Percentiles rank a stretch among this genome's conserved stretches.
These are phyloP conservation scores for Thripadectes ignobilis DNA, from an alignment of 2,797 vertebrate species.

Conservation along the genomic window DNA sequence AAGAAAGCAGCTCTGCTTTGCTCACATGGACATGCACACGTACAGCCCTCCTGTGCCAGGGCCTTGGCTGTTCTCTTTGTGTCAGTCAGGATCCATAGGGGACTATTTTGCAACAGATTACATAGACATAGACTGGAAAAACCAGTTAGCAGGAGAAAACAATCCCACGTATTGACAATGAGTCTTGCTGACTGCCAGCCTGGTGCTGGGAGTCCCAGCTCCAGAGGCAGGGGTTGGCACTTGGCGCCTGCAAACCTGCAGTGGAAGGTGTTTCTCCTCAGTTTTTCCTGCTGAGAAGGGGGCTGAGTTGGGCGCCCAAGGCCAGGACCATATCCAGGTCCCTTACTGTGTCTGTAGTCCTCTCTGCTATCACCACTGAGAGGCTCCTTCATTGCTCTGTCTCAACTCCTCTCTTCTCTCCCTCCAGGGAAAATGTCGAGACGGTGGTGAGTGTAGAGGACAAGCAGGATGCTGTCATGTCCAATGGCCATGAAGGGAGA, in stretches of 20 bases:
- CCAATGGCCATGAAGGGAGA: slow-evolving; percentile 61
- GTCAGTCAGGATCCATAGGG: background rate
- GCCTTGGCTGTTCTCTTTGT: rapidly evolving
- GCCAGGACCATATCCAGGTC: background rate
- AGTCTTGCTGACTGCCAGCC: background rate
- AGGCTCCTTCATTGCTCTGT: background rate
- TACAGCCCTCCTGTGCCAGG: background rate
- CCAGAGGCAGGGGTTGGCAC: background rate
- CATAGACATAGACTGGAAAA: slow-evolving; percentile 40
- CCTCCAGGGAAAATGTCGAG: slow-evolving; percentile 32
- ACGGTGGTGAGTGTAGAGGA: background rate
- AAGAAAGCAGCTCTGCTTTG: background rate
- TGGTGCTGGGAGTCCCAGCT: background rate
- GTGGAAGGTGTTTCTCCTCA: rapidly evolving
- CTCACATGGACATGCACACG: rapidly evolving
- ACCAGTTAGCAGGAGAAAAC: slow-evolving; percentile 11
- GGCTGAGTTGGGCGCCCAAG: rapidly evolving
- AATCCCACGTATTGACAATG: background rate
- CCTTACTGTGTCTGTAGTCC: background rate
- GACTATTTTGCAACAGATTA: slow-evolving; percentile 10
- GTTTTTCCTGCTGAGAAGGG: background rate
- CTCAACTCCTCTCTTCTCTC: background rate
- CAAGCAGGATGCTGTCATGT: slow-evolving; percentile 26
- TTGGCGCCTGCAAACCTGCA: background rate
- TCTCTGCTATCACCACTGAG: background rate